Percentiles rank a stretch among this genome's conserved stretches.
Evolutionary conservation across 2,797 vertebrate species (phyloP).

Genomic region (Chromis chromis): DNA sequence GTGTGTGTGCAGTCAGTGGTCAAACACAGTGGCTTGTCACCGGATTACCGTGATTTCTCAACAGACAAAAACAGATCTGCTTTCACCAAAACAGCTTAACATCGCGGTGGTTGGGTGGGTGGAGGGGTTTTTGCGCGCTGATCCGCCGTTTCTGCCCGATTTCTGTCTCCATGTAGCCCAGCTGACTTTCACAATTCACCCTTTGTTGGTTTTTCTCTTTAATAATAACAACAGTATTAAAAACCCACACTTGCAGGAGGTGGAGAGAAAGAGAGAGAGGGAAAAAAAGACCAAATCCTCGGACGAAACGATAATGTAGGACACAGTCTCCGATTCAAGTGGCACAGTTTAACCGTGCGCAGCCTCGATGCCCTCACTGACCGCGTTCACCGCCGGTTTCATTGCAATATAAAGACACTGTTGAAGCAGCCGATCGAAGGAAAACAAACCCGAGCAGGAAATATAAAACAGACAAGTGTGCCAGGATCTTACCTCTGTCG

Average conservation of each 20-base stretch:
- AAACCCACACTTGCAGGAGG: background rate
- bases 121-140: slow-evolving; percentile 9
- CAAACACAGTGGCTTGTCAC: slow-evolving; percentile 40
- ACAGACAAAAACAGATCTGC: slow-evolving; percentile 64
- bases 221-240: background rate
- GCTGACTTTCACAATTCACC: slow-evolving; percentile 14
- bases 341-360: slow-evolving; percentile 24
- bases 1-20: slow-evolving; percentile 29
- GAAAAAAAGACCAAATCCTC: too few relatives aligned
- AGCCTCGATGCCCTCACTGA: slow-evolving; percentile 17
- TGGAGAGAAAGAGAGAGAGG: too few relatives aligned
- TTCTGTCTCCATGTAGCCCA: slow-evolving; percentile 7
- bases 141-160: slow-evolving; percentile 44
- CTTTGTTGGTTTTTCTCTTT: background rate
- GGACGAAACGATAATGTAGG: slow-evolving; percentile 45
- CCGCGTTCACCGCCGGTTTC: slow-evolving; percentile 13
- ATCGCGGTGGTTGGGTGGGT: background rate
- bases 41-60: slow-evolving; percentile 71
- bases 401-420: fast-evolving
- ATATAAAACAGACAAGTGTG: background rate
- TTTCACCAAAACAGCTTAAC: slow-evolving; percentile 61
- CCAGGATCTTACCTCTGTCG: slow-evolving; percentile 85
- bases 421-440: fast-evolving
- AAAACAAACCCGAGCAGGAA: background rate
- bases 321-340: slow-evolving; percentile 26